Evolutionary conservation across 2,113 vertebrate species (phyloP).

Genomic region (Lycaon pictus): DNA sequence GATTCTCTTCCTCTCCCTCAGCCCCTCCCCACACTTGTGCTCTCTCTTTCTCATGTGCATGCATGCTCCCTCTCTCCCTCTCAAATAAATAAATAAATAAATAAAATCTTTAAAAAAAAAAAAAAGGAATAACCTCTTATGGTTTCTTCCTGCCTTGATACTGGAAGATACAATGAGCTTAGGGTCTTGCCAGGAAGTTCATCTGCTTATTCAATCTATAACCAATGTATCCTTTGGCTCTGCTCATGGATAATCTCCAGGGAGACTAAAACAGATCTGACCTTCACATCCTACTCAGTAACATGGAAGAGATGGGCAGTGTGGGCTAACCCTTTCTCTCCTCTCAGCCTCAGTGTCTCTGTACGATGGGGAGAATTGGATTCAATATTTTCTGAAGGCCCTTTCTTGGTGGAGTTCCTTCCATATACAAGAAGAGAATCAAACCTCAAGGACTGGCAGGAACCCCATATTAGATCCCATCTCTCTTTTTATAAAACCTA

Average conservation of each 20-base stretch:
- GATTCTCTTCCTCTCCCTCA: neutral
- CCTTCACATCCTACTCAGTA: neutral
- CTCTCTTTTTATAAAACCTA: conserved; percentile 43
- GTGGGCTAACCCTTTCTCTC: neutral
- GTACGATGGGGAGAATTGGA: neutral
- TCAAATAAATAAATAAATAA: neutral
- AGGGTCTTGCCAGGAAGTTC: neutral
- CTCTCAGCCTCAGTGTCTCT: conserved; percentile 2
- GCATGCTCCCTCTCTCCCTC: neutral
- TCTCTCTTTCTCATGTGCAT: too few relatives aligned
- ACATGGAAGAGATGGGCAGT: neutral
- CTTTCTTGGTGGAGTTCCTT: neutral
- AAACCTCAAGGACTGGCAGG: neutral
- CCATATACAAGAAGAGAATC: neutral
- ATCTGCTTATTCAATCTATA: neutral
- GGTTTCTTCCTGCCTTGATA: neutral
- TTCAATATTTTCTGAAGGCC: conserved; percentile 18
- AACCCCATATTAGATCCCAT: neutral
- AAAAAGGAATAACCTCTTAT: neutral
- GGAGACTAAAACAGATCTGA: neutral
- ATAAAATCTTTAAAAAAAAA: neutral
- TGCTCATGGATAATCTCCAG: neutral
- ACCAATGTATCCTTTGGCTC: neutral
- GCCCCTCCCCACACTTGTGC: neutral
- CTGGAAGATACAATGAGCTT: neutral